Conservation (phyloP, 2,113 vertebrate genomes). For the Catharus bicknelli region DNA sequence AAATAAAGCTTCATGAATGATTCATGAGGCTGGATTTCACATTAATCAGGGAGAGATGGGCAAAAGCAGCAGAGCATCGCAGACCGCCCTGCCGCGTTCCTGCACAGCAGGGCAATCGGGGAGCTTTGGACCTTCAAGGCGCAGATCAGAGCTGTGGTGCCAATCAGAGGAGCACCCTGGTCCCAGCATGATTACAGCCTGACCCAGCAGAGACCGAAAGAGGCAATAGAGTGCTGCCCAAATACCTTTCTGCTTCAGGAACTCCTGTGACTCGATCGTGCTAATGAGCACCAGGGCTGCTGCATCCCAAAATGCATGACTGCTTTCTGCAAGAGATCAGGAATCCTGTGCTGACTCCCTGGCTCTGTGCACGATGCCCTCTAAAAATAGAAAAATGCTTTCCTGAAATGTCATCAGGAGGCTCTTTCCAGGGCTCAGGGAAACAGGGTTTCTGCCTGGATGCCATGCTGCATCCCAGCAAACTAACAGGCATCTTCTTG, state of each 20-base stretch:
- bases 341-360: background rate
- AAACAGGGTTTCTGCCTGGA: rapidly evolving
- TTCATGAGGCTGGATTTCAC: constrained; percentile 35
- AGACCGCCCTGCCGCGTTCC: background rate
- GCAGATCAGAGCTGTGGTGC: background rate
- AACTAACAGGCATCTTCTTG: rapidly evolving
- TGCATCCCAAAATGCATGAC: background rate
- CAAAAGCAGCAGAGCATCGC: background rate
- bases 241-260: constrained; percentile 34
- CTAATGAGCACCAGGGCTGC: background rate
- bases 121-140: background rate
- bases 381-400: background rate
- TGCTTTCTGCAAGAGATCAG: background rate
- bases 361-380: background rate
- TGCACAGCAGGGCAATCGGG: background rate
- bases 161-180: background rate
- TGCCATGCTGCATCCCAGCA: background rate
- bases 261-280: background rate
- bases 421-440: background rate
- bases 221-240: background rate
- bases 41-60: constrained; percentile 31
- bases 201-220: background rate
- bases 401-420: background rate
- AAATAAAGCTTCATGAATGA: constrained; percentile 59
- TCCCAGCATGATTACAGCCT: background rate